Conservation (phyloP, 2,113 vertebrate species). For the Gobiocypris rarus region DNA sequence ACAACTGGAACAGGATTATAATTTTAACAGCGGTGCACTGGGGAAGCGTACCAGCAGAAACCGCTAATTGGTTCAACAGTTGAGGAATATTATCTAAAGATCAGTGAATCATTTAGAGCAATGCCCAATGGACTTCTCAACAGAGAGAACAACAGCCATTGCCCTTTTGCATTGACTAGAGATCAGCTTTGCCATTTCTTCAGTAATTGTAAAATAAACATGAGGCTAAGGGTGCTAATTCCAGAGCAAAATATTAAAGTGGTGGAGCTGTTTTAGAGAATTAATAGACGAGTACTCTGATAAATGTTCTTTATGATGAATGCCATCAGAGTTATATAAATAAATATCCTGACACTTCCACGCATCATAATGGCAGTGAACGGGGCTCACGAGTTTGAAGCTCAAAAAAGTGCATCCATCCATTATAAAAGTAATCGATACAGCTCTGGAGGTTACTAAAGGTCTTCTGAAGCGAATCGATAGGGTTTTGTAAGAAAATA, state of each 20-base stretch:
- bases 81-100: slow-evolving; percentile 44
- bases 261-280: background rate
- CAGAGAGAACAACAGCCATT: slow-evolving; percentile 17
- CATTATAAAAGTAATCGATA: too few relatives aligned
- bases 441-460: too few relatives aligned
- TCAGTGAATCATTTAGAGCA: slow-evolving; percentile 38
- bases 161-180: slow-evolving; percentile 19
- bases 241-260: background rate
- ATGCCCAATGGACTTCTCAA: slow-evolving; percentile 4
- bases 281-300: background rate
- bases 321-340: too few relatives aligned
- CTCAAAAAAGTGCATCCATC: too few relatives aligned
- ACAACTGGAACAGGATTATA: slow-evolving; percentile 16
- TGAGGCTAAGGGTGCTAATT: background rate
- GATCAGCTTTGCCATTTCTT: background rate
- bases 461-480: too few relatives aligned
- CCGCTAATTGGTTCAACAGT: slow-evolving; percentile 40
- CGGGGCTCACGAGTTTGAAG: too few relatives aligned
- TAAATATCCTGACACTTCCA: too few relatives aligned
- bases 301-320: background rate
- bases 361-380: too few relatives aligned
- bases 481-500: too few relatives aligned
- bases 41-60: background rate
- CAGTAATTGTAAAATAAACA: slow-evolving; percentile 3
- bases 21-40: slow-evolving; percentile 17